These are phyloP conservation scores for Resseliella maxima DNA, from an alignment of 2,888 invertebrate species.

Conservation along the genomic window DNA sequence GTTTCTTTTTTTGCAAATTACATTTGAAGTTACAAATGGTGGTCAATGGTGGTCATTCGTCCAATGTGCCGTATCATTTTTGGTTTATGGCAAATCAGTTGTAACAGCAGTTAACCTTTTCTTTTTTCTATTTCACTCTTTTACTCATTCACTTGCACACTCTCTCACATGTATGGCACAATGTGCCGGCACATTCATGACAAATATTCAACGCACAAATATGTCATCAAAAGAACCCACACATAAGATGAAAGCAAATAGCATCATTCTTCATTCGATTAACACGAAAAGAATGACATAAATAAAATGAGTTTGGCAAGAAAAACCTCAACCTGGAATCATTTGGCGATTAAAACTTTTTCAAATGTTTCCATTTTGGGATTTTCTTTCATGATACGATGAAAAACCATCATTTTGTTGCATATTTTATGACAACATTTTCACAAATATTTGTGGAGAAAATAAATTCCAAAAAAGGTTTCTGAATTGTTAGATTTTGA, in stretches of 20 bases:
- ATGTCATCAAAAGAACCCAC: constrained; percentile 21
- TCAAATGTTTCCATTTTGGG: background rate
- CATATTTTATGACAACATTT: background rate
- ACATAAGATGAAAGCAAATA: background rate
- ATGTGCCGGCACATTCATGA: background rate
- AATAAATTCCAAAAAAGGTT: background rate
- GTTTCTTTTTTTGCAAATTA: background rate
- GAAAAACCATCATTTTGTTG: background rate
- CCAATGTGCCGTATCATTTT: background rate
- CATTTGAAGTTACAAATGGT: background rate
- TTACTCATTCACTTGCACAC: background rate
- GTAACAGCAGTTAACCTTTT: constrained; percentile 52
- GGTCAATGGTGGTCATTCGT: background rate
- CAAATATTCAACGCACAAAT: no score
- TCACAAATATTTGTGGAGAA: background rate
- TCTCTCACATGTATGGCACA: background rate
- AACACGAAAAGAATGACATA: background rate
- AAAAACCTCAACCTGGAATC: background rate
- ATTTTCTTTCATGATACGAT: background rate
- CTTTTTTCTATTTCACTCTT: background rate
- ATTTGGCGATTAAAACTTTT: constrained; percentile 25
- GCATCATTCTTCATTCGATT: background rate
- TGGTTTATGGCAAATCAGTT: constrained; percentile 35
- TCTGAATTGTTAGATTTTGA: background rate
- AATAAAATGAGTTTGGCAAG: background rate